These are phyloP conservation scores for Andrena fulva DNA, from an alignment of 2,888 invertebrate genomes.

Conservation along the genomic window DNA sequence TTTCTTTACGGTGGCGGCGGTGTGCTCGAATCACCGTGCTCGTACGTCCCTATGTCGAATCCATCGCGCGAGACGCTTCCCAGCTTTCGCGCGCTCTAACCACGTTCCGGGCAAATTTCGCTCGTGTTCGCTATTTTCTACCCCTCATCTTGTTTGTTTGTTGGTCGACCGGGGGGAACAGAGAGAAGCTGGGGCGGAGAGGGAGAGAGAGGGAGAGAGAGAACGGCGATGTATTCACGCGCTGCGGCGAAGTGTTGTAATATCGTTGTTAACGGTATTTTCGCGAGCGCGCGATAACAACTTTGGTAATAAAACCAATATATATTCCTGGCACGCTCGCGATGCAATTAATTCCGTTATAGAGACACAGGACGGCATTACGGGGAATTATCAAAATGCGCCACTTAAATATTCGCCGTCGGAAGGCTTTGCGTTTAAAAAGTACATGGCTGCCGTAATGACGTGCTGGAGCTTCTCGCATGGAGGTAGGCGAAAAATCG, in stretches of 20 bases:
- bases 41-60: constrained; percentile 3
- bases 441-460: constrained; percentile 9
- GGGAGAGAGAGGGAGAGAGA: not conserved
- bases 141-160: not conserved
- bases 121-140: constrained; percentile 2
- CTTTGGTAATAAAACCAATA: constrained; percentile 24
- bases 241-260: constrained; percentile 5
- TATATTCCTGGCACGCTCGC: constrained; percentile 14
- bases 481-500: not conserved
- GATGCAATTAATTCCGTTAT: constrained; percentile 32
- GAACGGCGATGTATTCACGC: not conserved
- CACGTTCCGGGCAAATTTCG: not conserved
- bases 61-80: not conserved
- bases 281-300: constrained; percentile 25
- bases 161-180: not conserved
- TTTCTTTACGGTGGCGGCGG: constrained; percentile 55
- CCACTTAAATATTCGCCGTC: not conserved
- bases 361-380: constrained; percentile 9
- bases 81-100: not conserved
- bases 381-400: constrained; percentile 31
- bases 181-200: not conserved
- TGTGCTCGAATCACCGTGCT: constrained; percentile 14
- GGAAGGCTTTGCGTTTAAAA: not conserved
- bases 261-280: constrained; percentile 36
- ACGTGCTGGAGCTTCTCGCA: not conserved